A percentile compares a stretch with the other conserved stretches of the same genome.
Conservation (phyloP, 64 coral and sea anemone species). For the Platygyra sinensis region DNA sequence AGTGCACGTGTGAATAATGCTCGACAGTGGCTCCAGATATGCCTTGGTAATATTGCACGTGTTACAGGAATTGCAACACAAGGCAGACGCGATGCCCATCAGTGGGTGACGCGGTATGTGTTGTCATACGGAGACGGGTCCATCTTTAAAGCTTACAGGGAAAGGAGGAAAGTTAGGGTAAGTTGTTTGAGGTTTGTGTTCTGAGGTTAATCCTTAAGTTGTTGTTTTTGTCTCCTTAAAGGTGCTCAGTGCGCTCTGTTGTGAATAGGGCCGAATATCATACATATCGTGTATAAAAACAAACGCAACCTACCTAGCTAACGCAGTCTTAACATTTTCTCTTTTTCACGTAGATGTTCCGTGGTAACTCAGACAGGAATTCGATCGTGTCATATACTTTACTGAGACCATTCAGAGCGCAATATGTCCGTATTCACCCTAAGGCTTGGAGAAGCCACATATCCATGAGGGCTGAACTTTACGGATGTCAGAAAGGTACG, state of each 20-base stretch:
- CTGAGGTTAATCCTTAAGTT: not conserved
- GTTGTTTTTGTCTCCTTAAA: no score
- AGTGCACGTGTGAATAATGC: conserved; percentile 49
- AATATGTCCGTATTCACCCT: conserved; percentile 70
- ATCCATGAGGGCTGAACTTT: conserved; percentile 60
- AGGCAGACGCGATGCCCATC: conserved; percentile 78
- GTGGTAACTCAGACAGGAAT: conserved; percentile 60
- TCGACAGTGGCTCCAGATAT: conserved; percentile 56
- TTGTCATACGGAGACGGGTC: conserved; percentile 53
- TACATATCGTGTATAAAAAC: no score
- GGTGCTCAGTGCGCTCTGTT: no score
- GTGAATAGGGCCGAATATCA: no score
- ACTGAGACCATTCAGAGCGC: conserved; percentile 53
- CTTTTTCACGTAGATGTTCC: conserved; percentile 44
- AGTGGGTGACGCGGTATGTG: conserved; percentile 77
- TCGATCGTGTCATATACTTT: conserved; percentile 34
- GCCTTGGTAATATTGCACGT: conserved; percentile 42
- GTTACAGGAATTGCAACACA: conserved; percentile 76
- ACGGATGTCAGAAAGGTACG: conserved; percentile 66
- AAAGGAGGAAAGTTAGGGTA: conserved; percentile 23
- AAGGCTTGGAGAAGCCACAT: conserved; percentile 59
- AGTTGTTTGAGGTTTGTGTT: not conserved
- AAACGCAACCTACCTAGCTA: no score
- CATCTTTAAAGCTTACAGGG: conserved; percentile 49
- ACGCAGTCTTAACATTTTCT: no score